Base-by-base conservation (phyloP, 2,113 vertebrate genomes). In the Halichoeres trimaculatus region DNA sequence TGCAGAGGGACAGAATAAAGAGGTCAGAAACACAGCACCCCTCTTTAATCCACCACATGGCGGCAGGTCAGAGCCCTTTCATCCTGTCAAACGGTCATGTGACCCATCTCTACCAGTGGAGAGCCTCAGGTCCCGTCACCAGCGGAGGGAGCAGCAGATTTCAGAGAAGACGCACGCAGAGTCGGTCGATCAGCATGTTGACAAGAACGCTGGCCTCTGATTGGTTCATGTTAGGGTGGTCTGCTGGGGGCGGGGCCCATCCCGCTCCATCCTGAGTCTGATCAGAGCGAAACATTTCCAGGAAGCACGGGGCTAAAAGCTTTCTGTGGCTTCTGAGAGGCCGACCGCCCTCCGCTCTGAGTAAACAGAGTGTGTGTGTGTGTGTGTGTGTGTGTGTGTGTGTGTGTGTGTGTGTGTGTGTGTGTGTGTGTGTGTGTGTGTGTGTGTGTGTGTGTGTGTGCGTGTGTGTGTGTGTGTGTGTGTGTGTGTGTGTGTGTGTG, bases 261-360 rank as follows among this genome's bases (percentile, higher is more conserved):
- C 57, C 62, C 38, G 3, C 70, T 80, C 78, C 80, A 22, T 38
- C 80, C 16, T 7, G 2, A 45, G 43, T 30, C 43, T 76, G 35
- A 60, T 74, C 65, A 43, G 50, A n/a, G 69, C 56, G 19, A 1
- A 17, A 62, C 48, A 35, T 66, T 87, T 87, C 80, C 65, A 76
- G 84, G 78, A 88, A 89, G 84, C 48, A 43, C 9, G 22, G 74
- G 12, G 4, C 11, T 89, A 80, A 90, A 86, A 91, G 82, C 86
- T 84, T 90, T 84, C 73, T 80, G 72, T 22, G 62, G 34, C 59
- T 80, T 75, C 73, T 76, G 57, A 2, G 64, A 70, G 73, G 53
- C 40, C 1, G 36, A 9, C 17, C 6, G 41, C 70, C 70, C 75
- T 69, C 70, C 71, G 34, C 30, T 19, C 41, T 56, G 54, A 12